Evolutionary conservation across 2,888 invertebrate species (phyloP), one percentile per base, ranked within the genome.

Genomic region (Andrena marginata): DNA sequence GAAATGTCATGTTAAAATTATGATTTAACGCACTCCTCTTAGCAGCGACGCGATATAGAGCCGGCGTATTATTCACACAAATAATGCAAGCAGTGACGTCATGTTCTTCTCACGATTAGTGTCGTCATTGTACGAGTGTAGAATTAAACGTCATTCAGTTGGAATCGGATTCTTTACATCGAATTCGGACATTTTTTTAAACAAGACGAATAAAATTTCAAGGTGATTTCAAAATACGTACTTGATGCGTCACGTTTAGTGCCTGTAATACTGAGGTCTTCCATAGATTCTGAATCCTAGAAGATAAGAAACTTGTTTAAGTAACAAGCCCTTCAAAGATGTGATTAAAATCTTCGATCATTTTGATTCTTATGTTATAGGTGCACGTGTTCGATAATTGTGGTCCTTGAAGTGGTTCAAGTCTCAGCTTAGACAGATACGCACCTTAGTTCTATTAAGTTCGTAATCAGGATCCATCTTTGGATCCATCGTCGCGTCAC

Each of bases 361-460:
- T 42, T 16, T 42, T 42, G 42, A 42, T 42, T 42, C 42, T 13
- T 16, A 16, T 42, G 42, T 42, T 16, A 13, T 42, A 42, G 42
- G 42, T 42, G 42, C 16, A 42, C 16, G 42, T 42, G 42, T 0
- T 42, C 16, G 42, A 42, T 42, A 42, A 42, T 42, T 42, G 42
- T 16, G 6, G 5, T 26, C 10, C 26, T 33, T 31, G 33, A 29
- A 60, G 35, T 54, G 26, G 8, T 60, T 13, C 6, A 60, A 31
- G 60, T 48, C 35, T 10, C 23, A 54, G 8, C 5, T 16, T 23
- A 54, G 1, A 70, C 1, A n/a, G 93, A 93, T 81, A 94, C 95
- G 73, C 94, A 97, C 97, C 95, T 97, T 97, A 95, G 96, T 96
- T 79, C 96, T 95, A 91, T 96, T 96, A 78, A 95, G 95, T 90